Percentiles rank a stretch among this genome's conserved stretches.
Evolutionary conservation across 2,113 vertebrate genomes (phyloP).

Genomic region (Strigops habroptila): DNA sequence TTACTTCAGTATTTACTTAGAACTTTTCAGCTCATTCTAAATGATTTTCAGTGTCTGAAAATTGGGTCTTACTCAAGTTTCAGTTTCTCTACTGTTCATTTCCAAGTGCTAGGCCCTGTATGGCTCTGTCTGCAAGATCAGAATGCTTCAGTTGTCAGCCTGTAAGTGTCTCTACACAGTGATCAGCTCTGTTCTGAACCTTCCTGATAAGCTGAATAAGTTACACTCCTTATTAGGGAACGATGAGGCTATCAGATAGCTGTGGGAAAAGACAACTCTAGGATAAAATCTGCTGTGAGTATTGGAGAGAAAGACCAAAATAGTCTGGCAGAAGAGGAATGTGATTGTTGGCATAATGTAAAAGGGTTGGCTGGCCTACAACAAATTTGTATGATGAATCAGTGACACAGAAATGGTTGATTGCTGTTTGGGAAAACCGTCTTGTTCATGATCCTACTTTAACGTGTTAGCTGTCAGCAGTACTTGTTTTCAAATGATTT

Average conservation of each 20-base stretch:
- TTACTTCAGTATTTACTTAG: not conserved
- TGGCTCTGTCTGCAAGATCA: not conserved
- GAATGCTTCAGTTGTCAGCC: not conserved
- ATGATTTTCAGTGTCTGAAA: not conserved
- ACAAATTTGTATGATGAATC: not conserved
- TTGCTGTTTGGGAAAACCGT: not conserved
- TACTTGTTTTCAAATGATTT: not conserved
- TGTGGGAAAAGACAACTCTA: not conserved
- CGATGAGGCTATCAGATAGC: not conserved
- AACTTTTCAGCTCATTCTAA: not conserved
- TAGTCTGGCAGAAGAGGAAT: not conserved
- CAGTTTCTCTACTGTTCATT: not conserved
- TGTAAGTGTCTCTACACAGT: not conserved
- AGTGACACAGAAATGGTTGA: not conserved
- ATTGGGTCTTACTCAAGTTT: not conserved
- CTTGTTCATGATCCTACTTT: not conserved
- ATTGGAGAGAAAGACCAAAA: not conserved
- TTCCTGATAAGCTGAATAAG: not conserved
- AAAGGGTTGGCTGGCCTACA: not conserved
- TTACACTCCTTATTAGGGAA: not conserved
- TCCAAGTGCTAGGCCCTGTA: not conserved
- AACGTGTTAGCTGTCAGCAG: not conserved
- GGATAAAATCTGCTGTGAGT: not conserved
- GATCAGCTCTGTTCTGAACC: not conserved
- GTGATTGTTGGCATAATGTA: not conserved